phyloP scores from a whole-genome alignment of 2,113 vertebrate species.

The Turnix velox region DNA sequence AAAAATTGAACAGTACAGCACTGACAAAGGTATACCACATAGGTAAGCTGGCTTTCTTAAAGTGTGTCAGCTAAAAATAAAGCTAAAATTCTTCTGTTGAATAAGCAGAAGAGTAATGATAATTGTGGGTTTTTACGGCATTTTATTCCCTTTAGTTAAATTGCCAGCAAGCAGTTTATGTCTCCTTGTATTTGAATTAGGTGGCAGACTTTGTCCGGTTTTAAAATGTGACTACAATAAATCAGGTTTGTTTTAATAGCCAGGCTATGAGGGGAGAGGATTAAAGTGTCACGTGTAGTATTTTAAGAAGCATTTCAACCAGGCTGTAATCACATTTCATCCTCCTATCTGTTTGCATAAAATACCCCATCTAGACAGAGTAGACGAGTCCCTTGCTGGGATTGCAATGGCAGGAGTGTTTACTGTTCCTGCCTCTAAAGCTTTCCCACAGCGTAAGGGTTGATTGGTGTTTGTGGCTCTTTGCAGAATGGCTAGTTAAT shows the following conservation, averaged over 20 bases:
- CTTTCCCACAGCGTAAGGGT: neutral
- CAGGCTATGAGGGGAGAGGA: neutral
- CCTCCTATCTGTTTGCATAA: constrained; percentile 9
- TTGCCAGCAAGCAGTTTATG: neutral
- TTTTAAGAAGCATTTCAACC: constrained; percentile 23
- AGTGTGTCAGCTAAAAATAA: neutral
- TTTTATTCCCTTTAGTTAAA: constrained; percentile 33
- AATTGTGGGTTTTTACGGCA: neutral
- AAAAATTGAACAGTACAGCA: neutral
- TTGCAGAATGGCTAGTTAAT: constrained; percentile 41
- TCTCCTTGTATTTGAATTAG: constrained; percentile 1
- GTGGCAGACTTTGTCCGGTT: neutral
- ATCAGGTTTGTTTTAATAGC: constrained; percentile 32
- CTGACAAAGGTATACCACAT: neutral
- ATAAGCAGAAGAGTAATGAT: constrained; percentile 31
- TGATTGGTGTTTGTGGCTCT: constrained; percentile 43
- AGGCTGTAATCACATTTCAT: constrained; percentile 20
- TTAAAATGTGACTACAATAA: constrained; percentile 30
- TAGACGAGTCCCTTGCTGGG: neutral
- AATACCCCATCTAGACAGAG: neutral
- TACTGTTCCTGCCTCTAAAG: neutral
- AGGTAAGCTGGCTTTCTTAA: neutral
- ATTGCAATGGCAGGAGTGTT: neutral
- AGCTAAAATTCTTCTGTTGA: constrained; percentile 36
- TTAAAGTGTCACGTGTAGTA: neutral